phyloP scores from a whole-genome alignment of 2,888 invertebrate species.

The Gasteruption jaculator region DNA sequence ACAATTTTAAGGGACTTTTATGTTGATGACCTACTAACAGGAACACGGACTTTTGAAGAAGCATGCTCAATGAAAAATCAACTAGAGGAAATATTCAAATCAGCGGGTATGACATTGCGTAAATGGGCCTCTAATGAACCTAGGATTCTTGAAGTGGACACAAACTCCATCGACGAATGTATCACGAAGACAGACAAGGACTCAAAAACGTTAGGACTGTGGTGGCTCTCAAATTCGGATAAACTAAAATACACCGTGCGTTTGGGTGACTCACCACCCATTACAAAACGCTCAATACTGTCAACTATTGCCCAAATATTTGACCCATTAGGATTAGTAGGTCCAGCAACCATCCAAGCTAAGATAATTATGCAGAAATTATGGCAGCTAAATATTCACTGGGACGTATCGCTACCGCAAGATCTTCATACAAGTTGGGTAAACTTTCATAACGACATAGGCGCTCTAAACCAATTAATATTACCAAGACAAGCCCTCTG shows the following conservation, averaged over 20 bases:
- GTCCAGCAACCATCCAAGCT: constrained; percentile 13
- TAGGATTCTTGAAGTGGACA: not conserved
- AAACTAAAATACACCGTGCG: constrained; percentile 5
- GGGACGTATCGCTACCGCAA: constrained; percentile 24
- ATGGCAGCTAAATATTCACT: constrained; percentile 12
- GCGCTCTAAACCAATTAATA: not conserved
- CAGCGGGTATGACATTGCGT: constrained; percentile 9
- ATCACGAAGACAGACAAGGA: no score
- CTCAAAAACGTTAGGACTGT: constrained; percentile 15
- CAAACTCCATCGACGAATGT: not conserved
- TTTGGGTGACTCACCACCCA: not conserved
- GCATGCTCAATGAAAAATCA: not conserved
- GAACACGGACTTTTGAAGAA: not conserved
- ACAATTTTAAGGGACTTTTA: constrained; percentile 2
- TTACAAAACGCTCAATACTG: constrained; percentile 16
- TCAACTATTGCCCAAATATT: constrained; percentile 15
- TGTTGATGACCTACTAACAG: constrained; percentile 3
- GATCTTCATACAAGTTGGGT: not conserved
- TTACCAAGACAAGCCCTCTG: not conserved
- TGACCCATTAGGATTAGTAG: constrained; percentile 23
- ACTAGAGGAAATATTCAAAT: constrained; percentile 1
- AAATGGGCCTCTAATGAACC: constrained; percentile 15
- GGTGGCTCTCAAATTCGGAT: constrained; percentile 10
- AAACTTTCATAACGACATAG: not conserved
- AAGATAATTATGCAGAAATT: constrained; percentile 15